phyloP scores from a whole-genome alignment of 2,113 vertebrate species.

The Turnix velox region DNA sequence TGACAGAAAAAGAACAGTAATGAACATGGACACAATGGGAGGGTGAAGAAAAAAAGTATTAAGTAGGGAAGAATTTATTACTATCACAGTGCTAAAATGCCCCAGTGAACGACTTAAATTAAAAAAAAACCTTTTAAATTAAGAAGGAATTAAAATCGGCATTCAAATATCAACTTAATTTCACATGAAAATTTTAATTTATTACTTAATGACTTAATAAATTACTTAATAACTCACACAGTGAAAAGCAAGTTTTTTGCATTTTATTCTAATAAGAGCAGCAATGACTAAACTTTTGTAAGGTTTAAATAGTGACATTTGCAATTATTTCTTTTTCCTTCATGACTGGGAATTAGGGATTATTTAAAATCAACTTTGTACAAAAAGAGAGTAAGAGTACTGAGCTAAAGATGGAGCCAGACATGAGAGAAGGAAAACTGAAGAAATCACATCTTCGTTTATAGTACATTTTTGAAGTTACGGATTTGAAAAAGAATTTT shows the following conservation, averaged over 20 bases:
- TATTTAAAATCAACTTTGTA: background rate
- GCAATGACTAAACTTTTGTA: background rate
- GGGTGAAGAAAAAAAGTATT: background rate
- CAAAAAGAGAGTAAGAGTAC: background rate
- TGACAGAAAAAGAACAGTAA: background rate
- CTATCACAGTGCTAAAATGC: background rate
- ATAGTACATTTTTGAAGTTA: background rate
- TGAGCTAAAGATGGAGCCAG: background rate
- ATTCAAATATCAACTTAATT: background rate
- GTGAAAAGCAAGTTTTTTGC: background rate
- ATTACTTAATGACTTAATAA: background rate
- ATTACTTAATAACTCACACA: background rate
- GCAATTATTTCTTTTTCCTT: background rate
- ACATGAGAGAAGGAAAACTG: background rate
- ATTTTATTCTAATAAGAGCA: background rate
- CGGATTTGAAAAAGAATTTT: too few species aligned
- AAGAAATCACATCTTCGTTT: background rate
- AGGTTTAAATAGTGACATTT: background rate
- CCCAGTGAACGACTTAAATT: background rate
- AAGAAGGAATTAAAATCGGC: background rate
- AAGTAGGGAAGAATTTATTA: background rate
- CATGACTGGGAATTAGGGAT: background rate
- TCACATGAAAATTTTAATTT: background rate
- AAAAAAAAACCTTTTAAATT: background rate
- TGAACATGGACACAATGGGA: background rate